Evolutionary conservation across 2,113 vertebrate species (phyloP).

Genomic region (Cyrtonyx montezumae): DNA sequence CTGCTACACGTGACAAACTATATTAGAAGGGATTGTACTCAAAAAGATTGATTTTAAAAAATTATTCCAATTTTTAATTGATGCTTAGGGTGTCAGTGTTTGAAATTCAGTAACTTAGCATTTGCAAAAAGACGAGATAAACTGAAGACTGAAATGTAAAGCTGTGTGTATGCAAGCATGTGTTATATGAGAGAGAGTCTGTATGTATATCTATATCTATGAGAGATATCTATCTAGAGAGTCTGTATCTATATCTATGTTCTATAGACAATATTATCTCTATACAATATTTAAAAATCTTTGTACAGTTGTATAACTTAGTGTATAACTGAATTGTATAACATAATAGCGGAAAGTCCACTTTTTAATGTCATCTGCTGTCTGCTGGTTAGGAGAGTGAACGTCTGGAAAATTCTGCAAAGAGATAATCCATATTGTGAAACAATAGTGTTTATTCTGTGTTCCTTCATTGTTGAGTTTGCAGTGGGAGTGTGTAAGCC

Average conservation of each 20-base stretch:
- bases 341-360: not conserved
- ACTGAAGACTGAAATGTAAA: not conserved
- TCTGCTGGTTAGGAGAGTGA: not conserved
- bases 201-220: no score
- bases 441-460: not conserved
- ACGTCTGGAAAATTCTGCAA: not conserved
- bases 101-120: not conserved
- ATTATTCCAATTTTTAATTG: not conserved
- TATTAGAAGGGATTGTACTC: not conserved
- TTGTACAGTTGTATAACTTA: not conserved
- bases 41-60: not conserved
- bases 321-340: no score
- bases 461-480: not conserved
- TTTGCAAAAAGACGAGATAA: not conserved
- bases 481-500: not conserved
- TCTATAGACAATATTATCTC: not conserved
- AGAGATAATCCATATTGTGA: not conserved
- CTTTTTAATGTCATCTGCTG: not conserved
- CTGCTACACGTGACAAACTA: not conserved
- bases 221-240: no score
- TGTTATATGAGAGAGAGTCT: not conserved
- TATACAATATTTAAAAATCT: not conserved
- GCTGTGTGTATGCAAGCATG: accelerated
- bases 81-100: accelerated
- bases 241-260: no score